A percentile compares a stretch with the other conserved stretches of the same genome.
phyloP scores from a whole-genome alignment of 64 coral and sea anemone genomes.

The Montipora cactus region DNA sequence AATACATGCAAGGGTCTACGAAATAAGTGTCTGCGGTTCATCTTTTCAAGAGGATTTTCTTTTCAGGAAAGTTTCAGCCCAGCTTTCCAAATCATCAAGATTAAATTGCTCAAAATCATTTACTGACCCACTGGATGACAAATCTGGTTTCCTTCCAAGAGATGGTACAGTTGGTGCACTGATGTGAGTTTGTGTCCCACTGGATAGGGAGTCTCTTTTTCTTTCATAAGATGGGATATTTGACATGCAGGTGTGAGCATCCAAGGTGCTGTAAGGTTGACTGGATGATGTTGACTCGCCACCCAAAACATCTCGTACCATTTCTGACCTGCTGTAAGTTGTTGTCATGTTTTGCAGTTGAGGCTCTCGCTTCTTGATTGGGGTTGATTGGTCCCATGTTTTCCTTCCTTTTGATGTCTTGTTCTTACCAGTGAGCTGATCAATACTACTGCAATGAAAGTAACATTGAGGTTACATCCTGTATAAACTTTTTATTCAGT shows the following conservation, averaged over 20 bases:
- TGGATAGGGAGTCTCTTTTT: not conserved
- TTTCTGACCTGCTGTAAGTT: not conserved
- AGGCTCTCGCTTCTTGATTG: not conserved
- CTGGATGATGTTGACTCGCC: not conserved
- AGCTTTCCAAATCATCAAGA: no score
- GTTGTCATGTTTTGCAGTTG: not conserved
- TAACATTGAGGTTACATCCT: not conserved
- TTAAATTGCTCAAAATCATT: no score
- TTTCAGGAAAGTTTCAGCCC: no score
- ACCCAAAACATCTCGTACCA: not conserved
- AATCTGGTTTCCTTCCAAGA: slow-evolving; percentile 4
- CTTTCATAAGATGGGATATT: not conserved
- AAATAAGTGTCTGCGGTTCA: no score
- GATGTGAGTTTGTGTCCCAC: not conserved
- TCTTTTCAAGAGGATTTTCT: no score
- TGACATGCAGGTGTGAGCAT: not conserved
- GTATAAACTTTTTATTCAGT: no score
- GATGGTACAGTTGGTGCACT: not conserved
- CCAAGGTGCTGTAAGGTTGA: not conserved
- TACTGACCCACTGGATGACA: slow-evolving; percentile 5
- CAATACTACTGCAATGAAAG: not conserved
- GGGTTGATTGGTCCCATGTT: slow-evolving; percentile 48
- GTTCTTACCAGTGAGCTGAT: not conserved
- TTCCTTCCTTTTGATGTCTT: slow-evolving; percentile 19
- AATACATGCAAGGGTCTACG: no score